Evolutionary conservation across 1,140 invertebrate genomes (phyloP).

Genomic region (Yoshiicerus persimilis): DNA sequence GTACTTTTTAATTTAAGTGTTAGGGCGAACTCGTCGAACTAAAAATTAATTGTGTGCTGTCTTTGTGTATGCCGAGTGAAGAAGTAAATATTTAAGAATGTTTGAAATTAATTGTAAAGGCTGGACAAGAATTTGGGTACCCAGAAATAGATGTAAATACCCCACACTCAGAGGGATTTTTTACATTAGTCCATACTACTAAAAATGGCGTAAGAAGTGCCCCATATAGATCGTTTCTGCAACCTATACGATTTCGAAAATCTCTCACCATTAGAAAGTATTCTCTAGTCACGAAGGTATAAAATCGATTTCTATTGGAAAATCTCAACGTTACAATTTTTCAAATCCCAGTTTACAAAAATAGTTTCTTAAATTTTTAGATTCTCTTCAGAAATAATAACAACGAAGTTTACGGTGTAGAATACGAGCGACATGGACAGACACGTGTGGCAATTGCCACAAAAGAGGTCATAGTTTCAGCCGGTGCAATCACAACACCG

Average conservation of each 20-base stretch:
- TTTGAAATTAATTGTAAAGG: slow-evolving; percentile 51
- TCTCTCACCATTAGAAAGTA: background rate
- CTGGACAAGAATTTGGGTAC: slow-evolving; percentile 55
- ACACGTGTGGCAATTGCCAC: background rate
- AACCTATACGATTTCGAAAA: background rate
- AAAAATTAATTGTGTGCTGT: background rate
- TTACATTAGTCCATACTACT: background rate
- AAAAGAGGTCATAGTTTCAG: slow-evolving; percentile 51
- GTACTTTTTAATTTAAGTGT: background rate
- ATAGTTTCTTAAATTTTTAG: slow-evolving; percentile 51
- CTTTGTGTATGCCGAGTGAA: background rate
- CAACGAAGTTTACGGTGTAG: slow-evolving; percentile 48
- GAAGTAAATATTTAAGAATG: too few species aligned
- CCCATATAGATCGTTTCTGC: background rate
- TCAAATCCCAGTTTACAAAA: slow-evolving; percentile 49
- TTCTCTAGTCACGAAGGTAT: background rate
- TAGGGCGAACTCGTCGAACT: too few species aligned
- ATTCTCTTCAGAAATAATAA: slow-evolving; percentile 50
- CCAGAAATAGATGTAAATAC: slow-evolving; percentile 6
- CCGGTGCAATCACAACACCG: slow-evolving; percentile 48
- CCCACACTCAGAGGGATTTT: background rate
- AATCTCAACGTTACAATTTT: background rate
- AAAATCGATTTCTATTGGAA: background rate
- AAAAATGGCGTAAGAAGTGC: background rate
- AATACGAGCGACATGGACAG: slow-evolving; percentile 32